A percentile compares a stretch with the other conserved stretches of the same genome.
Evolutionary conservation across 1,140 invertebrate genomes (phyloP).

Genomic region (Ectropis grisescens): DNA sequence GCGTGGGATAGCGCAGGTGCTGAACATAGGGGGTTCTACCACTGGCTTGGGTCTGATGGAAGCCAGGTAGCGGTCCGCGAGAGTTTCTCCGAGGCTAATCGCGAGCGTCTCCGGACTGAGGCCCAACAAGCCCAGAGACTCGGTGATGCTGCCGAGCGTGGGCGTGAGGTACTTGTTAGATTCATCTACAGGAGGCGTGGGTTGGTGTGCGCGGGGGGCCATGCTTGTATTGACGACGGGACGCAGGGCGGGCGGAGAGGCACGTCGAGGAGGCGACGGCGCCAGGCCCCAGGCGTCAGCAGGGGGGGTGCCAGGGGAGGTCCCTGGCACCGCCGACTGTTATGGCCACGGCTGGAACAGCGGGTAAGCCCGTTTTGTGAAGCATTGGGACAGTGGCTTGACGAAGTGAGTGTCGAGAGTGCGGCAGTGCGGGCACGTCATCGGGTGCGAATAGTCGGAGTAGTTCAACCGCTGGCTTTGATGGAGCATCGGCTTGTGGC

Average conservation of each 20-base stretch:
- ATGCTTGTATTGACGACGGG: conserved; percentile 68
- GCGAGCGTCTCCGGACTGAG: conserved; percentile 50
- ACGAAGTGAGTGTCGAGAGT: conserved; percentile 94
- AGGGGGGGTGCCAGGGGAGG: conserved; percentile 57
- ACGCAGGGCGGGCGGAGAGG: conserved; percentile 55
- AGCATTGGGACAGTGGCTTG: conserved; percentile 87
- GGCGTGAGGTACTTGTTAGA: conserved; percentile 34
- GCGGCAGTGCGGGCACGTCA: conserved; percentile 92
- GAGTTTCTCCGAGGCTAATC: conserved; percentile 56
- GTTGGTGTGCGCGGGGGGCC: conserved; percentile 30
- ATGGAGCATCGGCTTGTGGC: conserved; percentile 87
- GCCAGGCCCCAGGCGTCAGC: conserved; percentile 39
- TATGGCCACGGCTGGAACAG: conserved; percentile 86
- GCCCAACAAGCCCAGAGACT: conserved; percentile 56
- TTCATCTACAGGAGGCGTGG: conserved; percentile 11
- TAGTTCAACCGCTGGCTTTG: conserved; percentile 91
- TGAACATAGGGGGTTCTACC: conserved; percentile 19
- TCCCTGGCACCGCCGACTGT: conserved; percentile 79
- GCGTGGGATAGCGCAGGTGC: conserved; percentile 31
- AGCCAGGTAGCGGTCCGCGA: conserved; percentile 48
- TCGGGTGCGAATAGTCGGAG: conserved; percentile 94
- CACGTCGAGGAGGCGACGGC: conserved; percentile 49
- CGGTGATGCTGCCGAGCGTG: conserved; percentile 47
- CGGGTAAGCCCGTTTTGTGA: conserved; percentile 79
- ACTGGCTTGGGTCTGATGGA: conserved; percentile 34